Evolutionary conservation across 2,888 invertebrate genomes (phyloP).

Genomic region (Athalia cordata): DNA sequence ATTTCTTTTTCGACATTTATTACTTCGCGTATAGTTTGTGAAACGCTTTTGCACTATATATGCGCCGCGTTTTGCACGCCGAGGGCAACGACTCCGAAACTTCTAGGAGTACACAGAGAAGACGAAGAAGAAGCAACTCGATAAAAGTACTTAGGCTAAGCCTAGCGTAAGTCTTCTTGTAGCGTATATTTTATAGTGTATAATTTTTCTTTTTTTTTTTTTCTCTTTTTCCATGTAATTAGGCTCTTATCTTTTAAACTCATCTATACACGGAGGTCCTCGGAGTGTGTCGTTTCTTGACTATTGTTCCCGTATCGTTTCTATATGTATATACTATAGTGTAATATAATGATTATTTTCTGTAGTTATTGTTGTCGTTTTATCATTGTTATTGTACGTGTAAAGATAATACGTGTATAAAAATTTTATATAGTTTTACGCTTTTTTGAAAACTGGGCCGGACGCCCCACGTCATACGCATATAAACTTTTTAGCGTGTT

Average conservation of each 20-base stretch:
- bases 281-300: constrained; percentile 38
- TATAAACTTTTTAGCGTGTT: no score
- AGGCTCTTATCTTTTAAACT: constrained; percentile 36
- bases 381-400: not conserved
- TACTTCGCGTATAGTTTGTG: constrained; percentile 5
- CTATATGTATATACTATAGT: constrained; percentile 10
- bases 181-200: not conserved
- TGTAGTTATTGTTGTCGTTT: constrained; percentile 21
- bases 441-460: constrained; percentile 36
- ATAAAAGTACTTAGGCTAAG: not conserved
- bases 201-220: not conserved
- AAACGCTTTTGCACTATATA: not conserved
- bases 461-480: not conserved
- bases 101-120: not conserved
- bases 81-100: constrained; percentile 38
- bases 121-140: constrained; percentile 12
- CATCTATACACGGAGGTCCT: constrained; percentile 33
- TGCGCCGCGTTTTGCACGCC: not conserved
- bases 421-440: not conserved
- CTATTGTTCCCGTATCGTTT: constrained; percentile 29
- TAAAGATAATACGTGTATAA: not conserved
- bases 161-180: constrained; percentile 16
- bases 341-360: constrained; percentile 15
- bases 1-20: constrained; percentile 34
- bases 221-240: constrained; percentile 34